These are phyloP conservation scores for Zingel zingel DNA, from an alignment of 2,113 vertebrate species.

Conservation along the genomic window DNA sequence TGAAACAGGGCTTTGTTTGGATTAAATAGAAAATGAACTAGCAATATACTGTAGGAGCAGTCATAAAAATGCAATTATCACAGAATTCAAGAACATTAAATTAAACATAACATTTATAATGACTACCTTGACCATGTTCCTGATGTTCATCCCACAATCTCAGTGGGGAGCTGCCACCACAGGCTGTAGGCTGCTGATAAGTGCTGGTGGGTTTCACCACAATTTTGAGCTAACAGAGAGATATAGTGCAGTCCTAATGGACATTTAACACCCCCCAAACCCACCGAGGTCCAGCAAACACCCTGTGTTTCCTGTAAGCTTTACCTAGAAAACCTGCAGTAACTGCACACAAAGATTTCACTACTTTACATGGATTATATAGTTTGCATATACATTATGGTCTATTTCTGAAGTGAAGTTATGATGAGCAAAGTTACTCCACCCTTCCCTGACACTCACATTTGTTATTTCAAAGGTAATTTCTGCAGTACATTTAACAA, in stretches of 20 bases:
- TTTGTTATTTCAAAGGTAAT: background rate
- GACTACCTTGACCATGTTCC: background rate
- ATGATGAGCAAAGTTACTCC: background rate
- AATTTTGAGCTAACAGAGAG: slow-evolving; percentile 30
- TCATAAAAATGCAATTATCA: slow-evolving; percentile 35
- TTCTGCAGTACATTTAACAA: background rate
- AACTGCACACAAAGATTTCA: slow-evolving; percentile 6
- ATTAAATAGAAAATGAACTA: background rate
- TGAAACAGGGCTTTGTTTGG: background rate
- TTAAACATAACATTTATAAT: background rate
- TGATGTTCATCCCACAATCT: slow-evolving; percentile 26
- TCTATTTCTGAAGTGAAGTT: background rate
- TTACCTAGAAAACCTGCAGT: background rate
- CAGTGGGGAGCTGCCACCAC: slow-evolving; percentile 30
- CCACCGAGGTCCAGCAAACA: slow-evolving; percentile 33
- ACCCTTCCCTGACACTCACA: background rate
- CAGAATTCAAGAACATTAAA: background rate
- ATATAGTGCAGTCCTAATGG: slow-evolving; percentile 58
- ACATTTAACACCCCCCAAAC: slow-evolving; percentile 38
- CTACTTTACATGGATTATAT: background rate
- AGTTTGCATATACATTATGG: background rate
- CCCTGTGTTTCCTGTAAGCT: slow-evolving; percentile 52
- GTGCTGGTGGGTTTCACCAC: slow-evolving; percentile 50
- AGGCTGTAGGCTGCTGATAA: slow-evolving; percentile 50
- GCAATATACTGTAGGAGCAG: background rate